phyloP scores from a whole-genome alignment of 1,140 invertebrate genomes.

The Leucophenga varia region DNA sequence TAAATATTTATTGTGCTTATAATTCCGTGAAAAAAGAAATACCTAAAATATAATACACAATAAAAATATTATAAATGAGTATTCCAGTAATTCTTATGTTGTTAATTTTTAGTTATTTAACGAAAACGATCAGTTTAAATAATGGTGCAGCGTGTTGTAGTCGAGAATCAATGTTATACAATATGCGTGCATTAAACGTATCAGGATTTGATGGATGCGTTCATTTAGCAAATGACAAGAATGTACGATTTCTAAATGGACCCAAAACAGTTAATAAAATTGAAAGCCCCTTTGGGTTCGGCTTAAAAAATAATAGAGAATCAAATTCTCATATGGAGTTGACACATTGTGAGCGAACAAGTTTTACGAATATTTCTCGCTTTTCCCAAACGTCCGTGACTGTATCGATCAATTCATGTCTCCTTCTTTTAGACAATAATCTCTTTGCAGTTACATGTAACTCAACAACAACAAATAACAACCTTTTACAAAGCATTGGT shows the following conservation, averaged over 20 bases:
- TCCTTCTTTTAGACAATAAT: slow-evolving; percentile 6
- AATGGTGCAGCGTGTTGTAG: slow-evolving; percentile 10
- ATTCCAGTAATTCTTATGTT: slow-evolving; percentile 2
- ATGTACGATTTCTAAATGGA: too few species aligned
- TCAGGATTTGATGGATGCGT: slow-evolving; percentile 3
- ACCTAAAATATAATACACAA: too few species aligned
- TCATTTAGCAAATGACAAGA: background rate
- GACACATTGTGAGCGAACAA: slow-evolving; percentile 6
- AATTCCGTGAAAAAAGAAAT: too few species aligned
- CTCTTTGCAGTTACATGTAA: slow-evolving; percentile 10
- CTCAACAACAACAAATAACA: background rate
- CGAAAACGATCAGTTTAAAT: slow-evolving; percentile 3
- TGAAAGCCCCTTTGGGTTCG: slow-evolving; percentile 11
- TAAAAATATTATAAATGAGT: slow-evolving; percentile 16
- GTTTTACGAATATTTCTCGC: slow-evolving; percentile 6
- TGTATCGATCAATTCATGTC: slow-evolving; percentile 9
- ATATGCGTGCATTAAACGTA: slow-evolving; percentile 1
- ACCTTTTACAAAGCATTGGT: slow-evolving; percentile 6
- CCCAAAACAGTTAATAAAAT: slow-evolving; percentile 1
- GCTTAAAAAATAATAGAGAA: background rate
- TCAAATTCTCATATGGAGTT: too few species aligned
- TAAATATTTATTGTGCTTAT: too few species aligned
- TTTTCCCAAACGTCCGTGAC: background rate
- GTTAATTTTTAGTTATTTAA: slow-evolving; percentile 17
- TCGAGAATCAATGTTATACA: slow-evolving; percentile 5